phyloP scores from a whole-genome alignment of 64 coral and sea anemone species.

The Astreopora myriophthalma region DNA sequence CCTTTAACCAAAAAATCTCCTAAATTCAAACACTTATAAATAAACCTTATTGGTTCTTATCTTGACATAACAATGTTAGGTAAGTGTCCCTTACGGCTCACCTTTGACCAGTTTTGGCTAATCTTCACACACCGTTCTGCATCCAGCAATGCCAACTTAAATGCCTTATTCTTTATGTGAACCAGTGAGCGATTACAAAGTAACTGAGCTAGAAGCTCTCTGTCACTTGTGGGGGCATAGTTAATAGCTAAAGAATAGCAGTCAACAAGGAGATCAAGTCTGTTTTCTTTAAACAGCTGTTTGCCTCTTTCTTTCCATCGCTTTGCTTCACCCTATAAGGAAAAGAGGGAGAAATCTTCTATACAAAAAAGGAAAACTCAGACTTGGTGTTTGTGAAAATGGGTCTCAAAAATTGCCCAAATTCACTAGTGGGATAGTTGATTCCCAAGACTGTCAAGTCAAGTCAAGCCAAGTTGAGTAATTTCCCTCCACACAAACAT shows the following conservation, averaged over 20 bases:
- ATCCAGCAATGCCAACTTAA: constrained; percentile 29
- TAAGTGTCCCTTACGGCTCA: not conserved
- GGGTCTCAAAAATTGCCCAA: no score
- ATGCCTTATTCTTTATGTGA: constrained; percentile 24
- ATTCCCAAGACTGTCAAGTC: no score
- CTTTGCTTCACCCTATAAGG: constrained; percentile 28
- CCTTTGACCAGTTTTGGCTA: constrained; percentile 44
- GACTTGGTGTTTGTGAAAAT: no score
- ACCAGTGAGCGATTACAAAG: constrained; percentile 57
- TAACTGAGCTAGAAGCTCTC: constrained; percentile 41
- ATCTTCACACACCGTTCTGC: constrained; percentile 46
- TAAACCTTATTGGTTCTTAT: no score
- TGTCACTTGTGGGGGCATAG: constrained; percentile 32
- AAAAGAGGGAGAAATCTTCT: not conserved
- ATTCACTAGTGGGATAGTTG: no score
- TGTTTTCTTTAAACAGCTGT: constrained; percentile 30
- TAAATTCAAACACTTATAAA: no score
- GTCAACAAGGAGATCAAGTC: constrained; percentile 21
- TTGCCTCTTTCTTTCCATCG: constrained; percentile 68
- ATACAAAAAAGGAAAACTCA: not conserved
- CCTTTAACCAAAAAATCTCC: no score
- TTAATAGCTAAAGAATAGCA: constrained; percentile 63
- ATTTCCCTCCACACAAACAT: no score
- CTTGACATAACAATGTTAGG: no score
- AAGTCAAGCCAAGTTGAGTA: no score